These are phyloP conservation scores for Lypha dubia DNA, from an alignment of 2,888 invertebrate genomes.

Conservation along the genomic window DNA sequence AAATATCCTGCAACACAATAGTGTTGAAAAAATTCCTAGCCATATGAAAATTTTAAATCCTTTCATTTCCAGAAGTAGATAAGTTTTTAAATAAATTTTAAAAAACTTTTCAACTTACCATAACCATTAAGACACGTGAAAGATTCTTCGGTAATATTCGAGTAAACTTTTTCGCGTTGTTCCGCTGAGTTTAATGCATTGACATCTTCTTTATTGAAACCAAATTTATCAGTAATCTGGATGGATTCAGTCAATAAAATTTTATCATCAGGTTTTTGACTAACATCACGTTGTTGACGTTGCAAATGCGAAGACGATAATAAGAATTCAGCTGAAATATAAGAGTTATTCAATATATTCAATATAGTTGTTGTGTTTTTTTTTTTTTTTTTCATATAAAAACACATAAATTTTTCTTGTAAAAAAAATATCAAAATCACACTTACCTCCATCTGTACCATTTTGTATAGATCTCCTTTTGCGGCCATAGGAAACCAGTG, in stretches of 20 bases:
- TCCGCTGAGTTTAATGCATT: slow-evolving; percentile 82
- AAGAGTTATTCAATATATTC: no score
- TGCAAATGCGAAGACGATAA: slow-evolving; percentile 74
- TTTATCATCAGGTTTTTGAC: slow-evolving; percentile 87
- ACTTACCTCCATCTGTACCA: slow-evolving; percentile 82
- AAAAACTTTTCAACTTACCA: slow-evolving; percentile 78
- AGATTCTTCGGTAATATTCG: slow-evolving; percentile 86
- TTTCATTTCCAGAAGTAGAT: neutral
- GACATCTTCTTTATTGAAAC: slow-evolving; percentile 89
- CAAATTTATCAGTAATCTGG: slow-evolving; percentile 96
- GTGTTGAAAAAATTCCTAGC: no score
- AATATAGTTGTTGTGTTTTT: no score
- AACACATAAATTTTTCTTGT: neutral
- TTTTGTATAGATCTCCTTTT: slow-evolving; percentile 88
- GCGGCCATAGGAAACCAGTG: slow-evolving; percentile 93
- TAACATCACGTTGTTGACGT: slow-evolving; percentile 81
- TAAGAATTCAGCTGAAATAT: slow-evolving; percentile 77
- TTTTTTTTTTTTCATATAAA: no score
- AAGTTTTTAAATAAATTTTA: neutral
- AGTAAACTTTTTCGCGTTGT: slow-evolving; percentile 89
- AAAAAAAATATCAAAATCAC: neutral
- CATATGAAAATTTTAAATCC: no score
- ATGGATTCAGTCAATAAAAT: slow-evolving; percentile 95
- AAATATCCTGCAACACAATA: no score
- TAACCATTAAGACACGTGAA: slow-evolving; percentile 83